Conservation (phyloP, 2,888 invertebrate species). For the Clunio marinus region DNA sequence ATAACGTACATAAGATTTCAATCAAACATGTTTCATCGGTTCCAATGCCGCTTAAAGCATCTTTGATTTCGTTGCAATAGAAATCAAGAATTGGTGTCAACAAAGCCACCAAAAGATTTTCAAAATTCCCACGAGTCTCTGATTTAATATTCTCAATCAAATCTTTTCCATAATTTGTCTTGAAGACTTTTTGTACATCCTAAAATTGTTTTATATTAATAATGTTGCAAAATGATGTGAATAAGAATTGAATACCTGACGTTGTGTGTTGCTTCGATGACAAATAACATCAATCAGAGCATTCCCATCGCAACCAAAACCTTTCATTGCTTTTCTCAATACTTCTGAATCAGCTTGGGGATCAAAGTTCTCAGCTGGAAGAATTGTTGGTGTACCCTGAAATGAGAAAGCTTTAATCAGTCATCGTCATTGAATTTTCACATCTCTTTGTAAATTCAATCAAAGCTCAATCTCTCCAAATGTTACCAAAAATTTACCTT, state of each 20-base stretch:
- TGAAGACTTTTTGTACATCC: constrained; percentile 45
- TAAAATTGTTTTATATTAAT: neutral
- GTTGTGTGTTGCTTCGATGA: constrained; percentile 77
- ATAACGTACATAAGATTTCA: constrained; percentile 82
- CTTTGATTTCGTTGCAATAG: constrained; percentile 77
- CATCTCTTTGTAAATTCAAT: neutral
- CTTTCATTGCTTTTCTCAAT: constrained; percentile 85
- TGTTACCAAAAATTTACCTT: neutral
- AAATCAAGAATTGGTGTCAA: constrained; percentile 81
- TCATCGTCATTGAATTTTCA: neutral
- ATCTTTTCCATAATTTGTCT: constrained; percentile 57
- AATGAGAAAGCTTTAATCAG: constrained; percentile 39
- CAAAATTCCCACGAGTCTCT: constrained; percentile 84
- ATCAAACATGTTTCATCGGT: constrained; percentile 82
- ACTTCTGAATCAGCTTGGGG: constrained; percentile 73
- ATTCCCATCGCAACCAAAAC: constrained; percentile 87
- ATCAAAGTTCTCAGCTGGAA: constrained; percentile 71
- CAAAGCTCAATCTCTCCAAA: neutral
- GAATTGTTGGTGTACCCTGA: constrained; percentile 63
- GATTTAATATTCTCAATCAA: constrained; percentile 79
- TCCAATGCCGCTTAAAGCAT: constrained; percentile 78
- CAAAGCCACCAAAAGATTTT: constrained; percentile 74
- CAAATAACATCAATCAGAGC: constrained; percentile 80
- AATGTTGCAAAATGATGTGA: constrained; percentile 50
- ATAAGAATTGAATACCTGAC: constrained; percentile 73